Evolutionary conservation across 2,888 invertebrate species (phyloP).

Genomic region (Colostygia pectinataria): DNA sequence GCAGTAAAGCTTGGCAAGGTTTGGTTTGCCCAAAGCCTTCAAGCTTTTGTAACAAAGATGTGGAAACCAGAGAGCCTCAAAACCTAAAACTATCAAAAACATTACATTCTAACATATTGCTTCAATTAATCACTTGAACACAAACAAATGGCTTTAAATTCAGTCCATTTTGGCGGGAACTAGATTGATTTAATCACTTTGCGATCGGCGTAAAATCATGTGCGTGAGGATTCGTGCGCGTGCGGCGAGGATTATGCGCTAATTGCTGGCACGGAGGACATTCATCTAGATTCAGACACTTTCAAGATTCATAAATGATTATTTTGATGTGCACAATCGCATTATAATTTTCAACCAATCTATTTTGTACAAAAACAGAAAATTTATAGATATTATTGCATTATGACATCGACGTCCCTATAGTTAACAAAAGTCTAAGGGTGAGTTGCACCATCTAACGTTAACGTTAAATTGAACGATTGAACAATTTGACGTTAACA

Average conservation of each 20-base stretch:
- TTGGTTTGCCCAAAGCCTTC: background rate
- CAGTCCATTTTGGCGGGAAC: conserved; percentile 26
- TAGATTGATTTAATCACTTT: conserved; percentile 34
- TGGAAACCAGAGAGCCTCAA: background rate
- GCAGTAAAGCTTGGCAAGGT: too few relatives aligned
- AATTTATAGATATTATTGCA: too few relatives aligned
- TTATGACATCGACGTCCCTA: too few relatives aligned
- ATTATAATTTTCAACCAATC: background rate
- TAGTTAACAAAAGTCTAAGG: too few relatives aligned
- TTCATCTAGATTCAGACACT: conserved; percentile 15
- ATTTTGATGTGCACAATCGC: conserved; percentile 1
- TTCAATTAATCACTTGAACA: conserved; percentile 26
- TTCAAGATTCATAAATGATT: too few relatives aligned
- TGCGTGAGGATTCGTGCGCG: conserved; percentile 32
- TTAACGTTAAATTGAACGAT: too few relatives aligned
- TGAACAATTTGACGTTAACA: too few relatives aligned
- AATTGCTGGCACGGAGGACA: conserved; percentile 30
- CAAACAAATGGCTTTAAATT: conserved; percentile 24
- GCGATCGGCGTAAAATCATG: conserved; percentile 23
- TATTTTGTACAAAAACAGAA: too few relatives aligned
- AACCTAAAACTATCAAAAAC: conserved; percentile 9
- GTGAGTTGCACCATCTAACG: too few relatives aligned
- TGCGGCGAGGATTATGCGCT: conserved; percentile 28
- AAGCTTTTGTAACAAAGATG: background rate
- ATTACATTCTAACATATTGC: conserved; percentile 7